phyloP scores from a whole-genome alignment of 1,140 invertebrate genomes.

The silkworm (Bombyx mori) region DNA sequence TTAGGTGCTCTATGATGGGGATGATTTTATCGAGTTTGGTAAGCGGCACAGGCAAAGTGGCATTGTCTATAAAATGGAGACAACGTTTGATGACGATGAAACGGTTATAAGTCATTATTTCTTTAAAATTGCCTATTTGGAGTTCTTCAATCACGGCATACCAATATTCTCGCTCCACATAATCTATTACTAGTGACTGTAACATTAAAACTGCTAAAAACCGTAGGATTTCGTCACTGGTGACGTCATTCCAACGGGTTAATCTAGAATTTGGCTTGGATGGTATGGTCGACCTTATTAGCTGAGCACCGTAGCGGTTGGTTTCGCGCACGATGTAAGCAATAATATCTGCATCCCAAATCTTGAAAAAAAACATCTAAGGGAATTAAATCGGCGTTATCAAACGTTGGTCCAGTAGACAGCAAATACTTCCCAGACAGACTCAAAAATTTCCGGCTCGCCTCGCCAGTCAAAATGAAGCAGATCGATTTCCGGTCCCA shows the following conservation, averaged over 20 bases:
- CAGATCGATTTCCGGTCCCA: too few species aligned
- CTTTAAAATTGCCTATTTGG: constrained; percentile 8
- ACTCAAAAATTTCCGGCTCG: constrained; percentile 1
- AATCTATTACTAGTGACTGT: constrained; percentile 6
- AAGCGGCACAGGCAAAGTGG: constrained; percentile 5
- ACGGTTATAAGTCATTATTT: constrained; percentile 11
- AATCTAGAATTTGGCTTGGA: constrained; percentile 4
- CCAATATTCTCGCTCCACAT: constrained; percentile 19
- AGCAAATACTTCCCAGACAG: background rate
- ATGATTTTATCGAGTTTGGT: constrained; percentile 13
- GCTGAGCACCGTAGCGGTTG: constrained; percentile 8
- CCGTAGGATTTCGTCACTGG: constrained; percentile 9
- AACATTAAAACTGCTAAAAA: constrained; percentile 13
- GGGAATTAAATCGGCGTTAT: too few species aligned
- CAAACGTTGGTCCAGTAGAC: too few species aligned
- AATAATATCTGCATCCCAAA: too few species aligned
- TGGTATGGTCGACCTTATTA: background rate
- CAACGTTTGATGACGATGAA: constrained; percentile 11
- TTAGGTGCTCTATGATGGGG: constrained; percentile 9
- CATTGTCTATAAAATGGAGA: constrained; percentile 11
- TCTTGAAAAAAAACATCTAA: too few species aligned
- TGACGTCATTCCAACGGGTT: constrained; percentile 10
- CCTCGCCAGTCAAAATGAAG: constrained; percentile 4
- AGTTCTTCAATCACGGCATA: constrained; percentile 7
- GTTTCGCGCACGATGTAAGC: too few species aligned